Conservation (phyloP, 2,797 vertebrate species). For the Falco cherrug region DNA sequence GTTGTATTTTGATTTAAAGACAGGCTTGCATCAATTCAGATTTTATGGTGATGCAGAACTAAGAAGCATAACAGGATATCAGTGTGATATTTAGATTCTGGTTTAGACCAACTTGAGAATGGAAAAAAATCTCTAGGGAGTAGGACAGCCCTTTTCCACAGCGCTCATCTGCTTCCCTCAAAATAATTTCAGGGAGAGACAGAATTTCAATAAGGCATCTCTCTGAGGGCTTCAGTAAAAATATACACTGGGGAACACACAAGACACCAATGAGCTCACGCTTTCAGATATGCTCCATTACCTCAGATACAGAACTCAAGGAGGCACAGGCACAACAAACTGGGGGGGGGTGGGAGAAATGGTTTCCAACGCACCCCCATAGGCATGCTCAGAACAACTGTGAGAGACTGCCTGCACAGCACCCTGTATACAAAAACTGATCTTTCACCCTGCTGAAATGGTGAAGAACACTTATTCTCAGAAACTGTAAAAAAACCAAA, state of each 20-base stretch:
- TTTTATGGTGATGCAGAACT: background rate
- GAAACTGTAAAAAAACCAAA: background rate
- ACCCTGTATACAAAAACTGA: background rate
- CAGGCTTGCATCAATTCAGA: background rate
- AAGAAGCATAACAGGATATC: background rate
- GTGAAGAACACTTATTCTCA: too few relatives aligned
- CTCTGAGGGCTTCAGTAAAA: background rate
- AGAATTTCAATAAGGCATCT: conserved; percentile 10
- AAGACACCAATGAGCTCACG: background rate
- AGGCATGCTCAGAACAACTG: background rate
- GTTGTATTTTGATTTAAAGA: background rate
- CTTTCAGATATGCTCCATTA: background rate
- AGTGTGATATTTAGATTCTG: background rate
- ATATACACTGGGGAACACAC: background rate
- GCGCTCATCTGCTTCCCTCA: background rate
- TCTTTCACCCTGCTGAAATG: background rate
- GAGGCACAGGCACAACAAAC: background rate
- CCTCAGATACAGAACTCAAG: background rate
- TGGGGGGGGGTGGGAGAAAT: background rate
- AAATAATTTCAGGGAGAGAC: background rate
- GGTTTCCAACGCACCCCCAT: accelerated
- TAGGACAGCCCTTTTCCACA: background rate
- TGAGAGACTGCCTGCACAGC: background rate
- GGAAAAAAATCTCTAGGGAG: background rate
- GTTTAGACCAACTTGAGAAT: background rate